Evolutionary conservation across 2,113 vertebrate species (phyloP), one percentile per base, ranked within the genome.

Genomic region (Protobothrops mucrosquamatus): DNA sequence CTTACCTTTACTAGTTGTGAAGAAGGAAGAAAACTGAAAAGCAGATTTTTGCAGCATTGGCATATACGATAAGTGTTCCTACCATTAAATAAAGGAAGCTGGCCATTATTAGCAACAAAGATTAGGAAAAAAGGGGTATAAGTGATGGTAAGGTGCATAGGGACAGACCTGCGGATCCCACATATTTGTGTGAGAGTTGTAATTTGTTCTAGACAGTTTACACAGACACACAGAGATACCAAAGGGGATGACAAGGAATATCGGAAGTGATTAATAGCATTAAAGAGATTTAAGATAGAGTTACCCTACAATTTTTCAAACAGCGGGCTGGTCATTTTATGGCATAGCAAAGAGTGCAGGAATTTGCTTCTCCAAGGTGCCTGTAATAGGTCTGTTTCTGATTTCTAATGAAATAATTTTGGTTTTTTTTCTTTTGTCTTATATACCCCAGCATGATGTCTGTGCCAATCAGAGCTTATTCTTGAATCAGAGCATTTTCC

Each of bases 401-500:
- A 0, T 57, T 6, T 0, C 0, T 59, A 57, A 48, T n/a, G 34
- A 39, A 39, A 81, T 6, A 22, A 24, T 55, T 61, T 5, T 69
- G 48, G 6, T n/a, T 64, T 51, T 23, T 89, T 14, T 56, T 14
- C 20, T 57, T 86, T 56, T 59, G 18, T 59, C 39, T 22, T 46
- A 7, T 93, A 43, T 93, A 43, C 95, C 94, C 52, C 96, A 98
- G 98, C 96, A 97, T 93, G 94, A 96, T 46, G 88, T 97, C 90
- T 98, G 98, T 0, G 0, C 93, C 95, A 98, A 98, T 92, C 55
- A 96, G 94, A 97, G 95, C 29, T 94, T 34, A 87, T 98, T 98
- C 0, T 93, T 97, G 1, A 0, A 97, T 95, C 98, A 96, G 94
- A 97, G 95, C n/a, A 93, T 34, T 89, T 98, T 98, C 0, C 95